Conservation (phyloP, 2,888 invertebrate species). For the Drosophila niveifrons region DNA sequence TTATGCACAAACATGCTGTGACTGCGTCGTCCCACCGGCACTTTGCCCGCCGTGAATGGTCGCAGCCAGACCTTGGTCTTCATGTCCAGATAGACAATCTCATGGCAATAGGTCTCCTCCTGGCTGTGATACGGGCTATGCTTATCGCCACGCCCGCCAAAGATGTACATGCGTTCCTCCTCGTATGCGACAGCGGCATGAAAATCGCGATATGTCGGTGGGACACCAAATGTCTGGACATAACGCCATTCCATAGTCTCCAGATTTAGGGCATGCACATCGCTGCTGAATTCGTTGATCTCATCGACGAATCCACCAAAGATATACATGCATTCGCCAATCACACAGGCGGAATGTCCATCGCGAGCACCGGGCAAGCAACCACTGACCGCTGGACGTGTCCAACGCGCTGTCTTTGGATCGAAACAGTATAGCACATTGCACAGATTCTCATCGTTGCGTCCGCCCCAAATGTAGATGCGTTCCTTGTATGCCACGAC, state of each 20-base stretch:
- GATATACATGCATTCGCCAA: constrained; percentile 92
- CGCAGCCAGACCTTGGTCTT: constrained; percentile 89
- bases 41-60: constrained; percentile 87
- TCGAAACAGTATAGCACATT: constrained; percentile 93
- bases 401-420: constrained; percentile 90
- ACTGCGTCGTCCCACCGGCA: constrained; percentile 93
- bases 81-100: constrained; percentile 92
- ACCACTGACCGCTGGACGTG: constrained; percentile 89
- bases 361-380: constrained; percentile 93
- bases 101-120: constrained; percentile 92
- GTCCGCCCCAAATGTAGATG: constrained; percentile 95
- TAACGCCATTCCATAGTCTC: constrained; percentile 90
- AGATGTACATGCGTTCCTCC: constrained; percentile 93
- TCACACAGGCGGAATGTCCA: constrained; percentile 95
- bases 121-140: constrained; percentile 88
- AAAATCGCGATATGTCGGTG: constrained; percentile 93
- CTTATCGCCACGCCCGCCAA: constrained; percentile 94
- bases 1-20: constrained; percentile 95
- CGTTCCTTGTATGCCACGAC: constrained; percentile 92
- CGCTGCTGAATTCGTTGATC: constrained; percentile 92
- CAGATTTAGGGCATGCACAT: constrained; percentile 91
- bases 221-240: constrained; percentile 88
- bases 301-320: constrained; percentile 97
- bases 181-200: constrained; percentile 92
- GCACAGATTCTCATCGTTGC: constrained; percentile 92